Conservation (phyloP, 1,140 invertebrate species). For the Thaumatotibia leucotreta region DNA sequence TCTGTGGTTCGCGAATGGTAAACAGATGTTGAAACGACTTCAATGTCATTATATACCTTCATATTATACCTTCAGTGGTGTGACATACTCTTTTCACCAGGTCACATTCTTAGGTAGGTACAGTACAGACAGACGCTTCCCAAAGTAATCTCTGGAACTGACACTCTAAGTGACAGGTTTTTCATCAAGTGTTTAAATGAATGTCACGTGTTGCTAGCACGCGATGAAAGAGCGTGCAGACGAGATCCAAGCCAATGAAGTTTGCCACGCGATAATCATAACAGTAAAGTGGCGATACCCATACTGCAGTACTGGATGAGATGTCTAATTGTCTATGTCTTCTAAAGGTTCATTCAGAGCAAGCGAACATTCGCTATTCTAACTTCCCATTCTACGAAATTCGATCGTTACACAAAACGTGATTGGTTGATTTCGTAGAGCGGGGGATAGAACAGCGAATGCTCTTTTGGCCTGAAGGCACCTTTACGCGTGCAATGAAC, state of each 20-base stretch:
- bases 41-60: neutral
- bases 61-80: too few species aligned
- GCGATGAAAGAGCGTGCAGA: neutral
- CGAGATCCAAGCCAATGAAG: neutral
- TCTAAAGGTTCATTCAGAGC: too few species aligned
- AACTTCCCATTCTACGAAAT: too few species aligned
- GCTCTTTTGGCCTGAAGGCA: too few species aligned
- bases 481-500: too few species aligned
- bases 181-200: neutral
- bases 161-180: neutral
- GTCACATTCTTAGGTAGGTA: neutral
- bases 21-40: conserved; percentile 25
- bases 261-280: neutral
- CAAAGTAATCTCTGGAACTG: neutral
- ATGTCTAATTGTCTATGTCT: too few species aligned
- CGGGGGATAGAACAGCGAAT: too few species aligned
- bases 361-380: too few species aligned
- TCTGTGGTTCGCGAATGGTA: conserved; percentile 22
- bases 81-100: neutral
- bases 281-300: neutral
- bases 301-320: neutral
- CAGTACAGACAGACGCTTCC: neutral
- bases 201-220: neutral
- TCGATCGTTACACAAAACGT: too few species aligned
- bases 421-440: too few species aligned